Evolutionary conservation across 1,140 invertebrate species (phyloP).

Genomic region (Trichonephila clavipes): DNA sequence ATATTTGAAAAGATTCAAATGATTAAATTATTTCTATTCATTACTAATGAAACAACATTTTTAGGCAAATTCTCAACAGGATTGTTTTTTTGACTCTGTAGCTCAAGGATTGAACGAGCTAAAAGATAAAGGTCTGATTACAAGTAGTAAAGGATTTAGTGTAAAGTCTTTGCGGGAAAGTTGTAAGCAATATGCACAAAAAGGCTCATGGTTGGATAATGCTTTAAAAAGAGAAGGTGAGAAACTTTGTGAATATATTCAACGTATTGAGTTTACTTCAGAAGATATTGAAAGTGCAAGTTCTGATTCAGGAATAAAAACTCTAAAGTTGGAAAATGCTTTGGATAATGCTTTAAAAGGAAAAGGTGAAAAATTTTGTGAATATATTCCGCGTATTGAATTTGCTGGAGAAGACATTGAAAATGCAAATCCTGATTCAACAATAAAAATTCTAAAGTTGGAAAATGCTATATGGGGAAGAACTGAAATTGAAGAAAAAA

Average conservation of each 20-base stretch:
- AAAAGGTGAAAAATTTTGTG: conserved; percentile 26
- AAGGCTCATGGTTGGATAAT: conserved; percentile 62
- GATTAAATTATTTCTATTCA: too few species aligned
- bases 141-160: conserved; percentile 65
- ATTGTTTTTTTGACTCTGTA: conserved; percentile 71
- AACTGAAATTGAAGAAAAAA: conserved; percentile 67
- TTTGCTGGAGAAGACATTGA: too few species aligned
- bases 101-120: conserved; percentile 61
- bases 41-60: not conserved
- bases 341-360: conserved; percentile 55
- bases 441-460: conserved; percentile 60
- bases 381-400: too few species aligned
- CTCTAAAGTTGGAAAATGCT: too few species aligned
- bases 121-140: conserved; percentile 19
- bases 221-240: conserved; percentile 49
- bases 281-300: conserved; percentile 66
- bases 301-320: too few species aligned
- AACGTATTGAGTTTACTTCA: conserved; percentile 68
- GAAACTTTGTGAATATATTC: conserved; percentile 52
- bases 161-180: conserved; percentile 68
- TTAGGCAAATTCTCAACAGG: conserved; percentile 87
- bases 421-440: conserved; percentile 43
- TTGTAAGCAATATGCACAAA: conserved; percentile 71
- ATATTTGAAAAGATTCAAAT: too few species aligned
- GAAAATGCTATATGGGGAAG: conserved; percentile 66